These are phyloP conservation scores for Cettia cetti DNA, from an alignment of 2,113 vertebrate species.

Conservation along the genomic window DNA sequence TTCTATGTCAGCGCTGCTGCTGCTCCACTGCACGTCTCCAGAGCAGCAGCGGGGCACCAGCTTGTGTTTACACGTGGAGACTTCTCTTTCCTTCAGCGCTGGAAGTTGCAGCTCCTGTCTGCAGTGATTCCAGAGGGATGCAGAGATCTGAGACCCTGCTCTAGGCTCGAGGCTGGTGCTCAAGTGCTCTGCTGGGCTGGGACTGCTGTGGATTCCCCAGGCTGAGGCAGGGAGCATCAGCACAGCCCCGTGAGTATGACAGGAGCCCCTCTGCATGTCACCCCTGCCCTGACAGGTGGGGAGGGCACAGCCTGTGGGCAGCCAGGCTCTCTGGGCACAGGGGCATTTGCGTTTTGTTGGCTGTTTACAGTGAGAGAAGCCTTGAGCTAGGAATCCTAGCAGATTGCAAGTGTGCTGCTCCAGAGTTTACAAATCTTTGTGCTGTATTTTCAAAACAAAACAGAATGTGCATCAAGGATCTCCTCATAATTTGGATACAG, in stretches of 20 bases:
- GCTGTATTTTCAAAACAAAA: background rate
- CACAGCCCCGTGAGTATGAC: background rate
- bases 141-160: background rate
- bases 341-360: background rate
- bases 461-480: background rate
- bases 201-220: background rate
- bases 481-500: background rate
- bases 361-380: background rate
- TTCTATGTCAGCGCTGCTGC: background rate
- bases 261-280: fast-evolving
- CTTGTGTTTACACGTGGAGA: fast-evolving
- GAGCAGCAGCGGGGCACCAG: background rate
- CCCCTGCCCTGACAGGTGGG: background rate
- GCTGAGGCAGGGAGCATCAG: background rate
- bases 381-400: background rate
- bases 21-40: background rate
- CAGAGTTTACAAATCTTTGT: background rate
- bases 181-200: background rate
- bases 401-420: background rate
- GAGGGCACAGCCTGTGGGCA: background rate
- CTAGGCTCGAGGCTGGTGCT: background rate
- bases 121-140: background rate
- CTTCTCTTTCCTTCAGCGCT: too few species aligned
- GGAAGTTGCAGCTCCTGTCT: background rate
- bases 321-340: background rate